phyloP scores from a whole-genome alignment of 2,797 vertebrate species.

The Siniperca obscura region DNA sequence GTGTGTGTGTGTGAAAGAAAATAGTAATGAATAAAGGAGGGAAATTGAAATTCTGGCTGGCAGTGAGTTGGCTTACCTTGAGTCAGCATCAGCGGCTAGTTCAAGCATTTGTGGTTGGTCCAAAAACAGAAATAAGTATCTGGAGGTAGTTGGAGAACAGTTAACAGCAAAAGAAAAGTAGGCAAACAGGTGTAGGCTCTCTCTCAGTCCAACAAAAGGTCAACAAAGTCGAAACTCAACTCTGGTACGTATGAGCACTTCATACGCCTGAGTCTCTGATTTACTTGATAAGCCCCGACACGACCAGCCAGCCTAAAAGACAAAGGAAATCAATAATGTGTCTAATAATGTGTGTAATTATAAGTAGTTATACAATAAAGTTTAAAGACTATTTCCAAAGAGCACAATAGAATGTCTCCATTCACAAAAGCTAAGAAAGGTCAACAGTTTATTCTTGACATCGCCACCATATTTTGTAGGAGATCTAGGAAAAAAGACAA shows the following conservation, averaged over 20 bases:
- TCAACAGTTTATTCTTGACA: neutral
- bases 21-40: neutral
- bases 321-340: neutral
- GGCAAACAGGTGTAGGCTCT: neutral
- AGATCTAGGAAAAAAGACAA: conserved; percentile 2
- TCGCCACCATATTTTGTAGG: neutral
- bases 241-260: neutral
- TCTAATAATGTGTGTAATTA: neutral
- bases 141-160: neutral
- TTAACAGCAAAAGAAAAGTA: neutral
- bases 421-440: neutral
- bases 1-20: neutral
- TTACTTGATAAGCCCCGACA: neutral
- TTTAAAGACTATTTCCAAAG: conserved; percentile 5
- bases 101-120: neutral
- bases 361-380: neutral
- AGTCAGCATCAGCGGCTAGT: neutral
- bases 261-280: neutral
- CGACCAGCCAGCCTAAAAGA: neutral
- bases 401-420: neutral
- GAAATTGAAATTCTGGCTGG: neutral
- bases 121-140: neutral
- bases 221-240: neutral
- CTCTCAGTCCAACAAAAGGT: neutral
- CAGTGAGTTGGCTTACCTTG: neutral